Percentiles rank a stretch among this genome's conserved stretches.
phyloP scores from a whole-genome alignment of 2,797 vertebrate genomes.

The Neolamprologus multifasciatus region DNA sequence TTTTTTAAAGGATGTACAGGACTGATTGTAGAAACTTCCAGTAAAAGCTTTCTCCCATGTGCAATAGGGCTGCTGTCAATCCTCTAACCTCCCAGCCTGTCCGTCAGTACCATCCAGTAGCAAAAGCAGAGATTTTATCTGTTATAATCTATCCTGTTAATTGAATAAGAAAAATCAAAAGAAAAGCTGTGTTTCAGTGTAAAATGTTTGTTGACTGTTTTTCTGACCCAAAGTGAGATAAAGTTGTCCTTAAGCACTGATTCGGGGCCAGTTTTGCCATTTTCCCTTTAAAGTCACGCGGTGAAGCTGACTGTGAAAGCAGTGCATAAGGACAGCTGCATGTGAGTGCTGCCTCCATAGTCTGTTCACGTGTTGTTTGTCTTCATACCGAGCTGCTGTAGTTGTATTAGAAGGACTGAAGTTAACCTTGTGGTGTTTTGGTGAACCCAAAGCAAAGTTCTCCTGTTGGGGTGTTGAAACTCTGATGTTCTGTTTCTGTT shows the following conservation, averaged over 20 bases:
- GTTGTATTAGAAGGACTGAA: constrained; percentile 49
- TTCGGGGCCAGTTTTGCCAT: neutral
- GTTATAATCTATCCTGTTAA: neutral
- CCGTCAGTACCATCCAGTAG: neutral
- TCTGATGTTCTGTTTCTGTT: neutral
- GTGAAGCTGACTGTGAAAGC: neutral
- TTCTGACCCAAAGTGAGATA: neutral
- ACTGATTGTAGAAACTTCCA: constrained; percentile 1
- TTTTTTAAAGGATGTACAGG: neutral
- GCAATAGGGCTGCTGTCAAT: constrained; percentile 30
- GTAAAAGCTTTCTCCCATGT: constrained; percentile 13
- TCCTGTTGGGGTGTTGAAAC: neutral
- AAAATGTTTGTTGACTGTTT: constrained; percentile 5
- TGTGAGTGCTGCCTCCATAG: neutral
- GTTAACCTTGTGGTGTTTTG: constrained; percentile 48
- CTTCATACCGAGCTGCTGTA: constrained; percentile 57
- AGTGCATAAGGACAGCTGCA: neutral
- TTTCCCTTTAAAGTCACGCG: neutral
- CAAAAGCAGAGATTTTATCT: neutral
- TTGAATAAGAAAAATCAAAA: neutral
- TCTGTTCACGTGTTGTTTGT: constrained; percentile 29
- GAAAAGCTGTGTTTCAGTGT: neutral
- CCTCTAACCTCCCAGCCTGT: neutral
- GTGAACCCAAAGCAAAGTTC: constrained; percentile 4
- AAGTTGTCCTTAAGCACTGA: constrained; percentile 10